A percentile compares a stretch with the other conserved stretches of the same genome.
Conservation (phyloP, 2,888 invertebrate genomes). For the Colletes collaris region DNA sequence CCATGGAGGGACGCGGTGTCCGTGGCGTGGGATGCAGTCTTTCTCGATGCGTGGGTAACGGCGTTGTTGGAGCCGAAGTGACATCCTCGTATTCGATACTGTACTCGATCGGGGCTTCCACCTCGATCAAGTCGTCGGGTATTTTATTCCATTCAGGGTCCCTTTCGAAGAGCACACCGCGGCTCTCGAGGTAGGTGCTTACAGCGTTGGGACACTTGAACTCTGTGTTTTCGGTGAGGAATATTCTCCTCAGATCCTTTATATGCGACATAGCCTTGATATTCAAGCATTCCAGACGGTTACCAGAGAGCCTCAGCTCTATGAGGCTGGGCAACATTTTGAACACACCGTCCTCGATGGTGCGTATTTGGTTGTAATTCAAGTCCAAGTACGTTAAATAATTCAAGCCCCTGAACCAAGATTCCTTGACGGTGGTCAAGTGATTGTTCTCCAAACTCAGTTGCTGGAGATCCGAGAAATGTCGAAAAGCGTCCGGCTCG, state of each 20-base stretch:
- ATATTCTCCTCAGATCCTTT: slow-evolving; percentile 70
- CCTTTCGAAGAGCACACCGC: slow-evolving; percentile 68
- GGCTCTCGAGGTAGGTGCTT: slow-evolving; percentile 67
- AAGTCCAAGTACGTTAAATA: slow-evolving; percentile 77
- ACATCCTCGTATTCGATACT: slow-evolving; percentile 3
- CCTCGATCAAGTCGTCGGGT: slow-evolving; percentile 57
- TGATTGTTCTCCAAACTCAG: slow-evolving; percentile 76
- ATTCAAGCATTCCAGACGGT: slow-evolving; percentile 76
- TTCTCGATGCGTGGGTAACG: slow-evolving; percentile 14
- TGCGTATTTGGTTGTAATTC: slow-evolving; percentile 76
- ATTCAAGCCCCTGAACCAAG: slow-evolving; percentile 75
- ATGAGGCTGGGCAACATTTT: slow-evolving; percentile 71
- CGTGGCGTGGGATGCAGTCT: slow-evolving; percentile 1
- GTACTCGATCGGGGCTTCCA: background rate
- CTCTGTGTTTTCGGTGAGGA: slow-evolving; percentile 74
- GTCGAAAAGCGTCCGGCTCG: slow-evolving; percentile 74
- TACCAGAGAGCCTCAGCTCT: slow-evolving; percentile 79
- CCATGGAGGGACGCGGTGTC: background rate
- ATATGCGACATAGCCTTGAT: slow-evolving; percentile 71
- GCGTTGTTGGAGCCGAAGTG: background rate
- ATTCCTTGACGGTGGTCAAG: slow-evolving; percentile 67
- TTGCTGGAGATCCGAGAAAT: slow-evolving; percentile 75
- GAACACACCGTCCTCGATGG: slow-evolving; percentile 76
- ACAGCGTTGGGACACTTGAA: slow-evolving; percentile 78
- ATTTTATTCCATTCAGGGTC: slow-evolving; percentile 74